These are phyloP conservation scores for Poecilus cupreus DNA, from an alignment of 2,888 invertebrate genomes.

Conservation along the genomic window DNA sequence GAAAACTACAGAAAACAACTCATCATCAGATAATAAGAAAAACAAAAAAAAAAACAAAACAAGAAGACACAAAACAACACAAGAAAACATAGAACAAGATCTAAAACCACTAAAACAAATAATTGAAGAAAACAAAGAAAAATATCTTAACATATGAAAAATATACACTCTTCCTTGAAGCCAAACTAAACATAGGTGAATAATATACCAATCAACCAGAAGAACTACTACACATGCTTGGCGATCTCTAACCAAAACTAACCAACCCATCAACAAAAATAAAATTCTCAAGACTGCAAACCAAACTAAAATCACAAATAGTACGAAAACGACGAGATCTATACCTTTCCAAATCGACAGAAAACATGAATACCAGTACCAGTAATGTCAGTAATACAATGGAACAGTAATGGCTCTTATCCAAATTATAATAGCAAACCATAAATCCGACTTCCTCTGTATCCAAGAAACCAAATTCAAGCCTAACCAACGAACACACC, in stretches of 20 bases:
- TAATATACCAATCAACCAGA: conserved; percentile 25
- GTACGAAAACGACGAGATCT: background rate
- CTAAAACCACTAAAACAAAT: background rate
- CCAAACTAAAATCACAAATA: background rate
- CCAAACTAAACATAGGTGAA: too few relatives aligned
- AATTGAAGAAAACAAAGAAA: background rate
- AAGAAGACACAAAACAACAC: background rate
- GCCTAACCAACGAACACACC: background rate
- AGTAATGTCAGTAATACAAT: conserved; percentile 10
- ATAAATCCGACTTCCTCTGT: background rate
- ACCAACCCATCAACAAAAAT: conserved; percentile 40
- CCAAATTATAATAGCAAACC: background rate
- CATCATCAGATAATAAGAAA: background rate
- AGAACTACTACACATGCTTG: conserved; percentile 29
- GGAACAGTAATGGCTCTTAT: background rate
- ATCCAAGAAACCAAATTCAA: conserved; percentile 2
- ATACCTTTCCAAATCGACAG: background rate
- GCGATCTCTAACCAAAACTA: conserved; percentile 8
- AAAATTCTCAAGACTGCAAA: conserved; percentile 55
- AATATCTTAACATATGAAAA: conserved; percentile 12
- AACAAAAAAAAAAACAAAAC: background rate
- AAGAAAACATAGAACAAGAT: background rate
- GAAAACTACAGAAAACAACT: background rate
- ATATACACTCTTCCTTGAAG: conserved; percentile 41
- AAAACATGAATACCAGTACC: too few relatives aligned